Percentiles rank a stretch among this genome's conserved stretches.
Evolutionary conservation across 2,113 vertebrate genomes (phyloP).

Genomic region (Albula glossodonta): DNA sequence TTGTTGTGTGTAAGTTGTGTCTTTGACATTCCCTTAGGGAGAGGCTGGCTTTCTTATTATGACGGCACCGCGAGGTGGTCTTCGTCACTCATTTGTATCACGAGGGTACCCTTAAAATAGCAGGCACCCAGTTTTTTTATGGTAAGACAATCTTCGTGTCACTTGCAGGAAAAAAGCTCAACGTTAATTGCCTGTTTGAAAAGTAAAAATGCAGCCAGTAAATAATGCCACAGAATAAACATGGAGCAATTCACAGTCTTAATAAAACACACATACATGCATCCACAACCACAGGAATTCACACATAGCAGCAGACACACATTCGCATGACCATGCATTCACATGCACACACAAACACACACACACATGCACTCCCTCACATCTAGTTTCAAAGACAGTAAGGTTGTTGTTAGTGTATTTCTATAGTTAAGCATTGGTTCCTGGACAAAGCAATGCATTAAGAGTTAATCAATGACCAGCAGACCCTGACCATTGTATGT

Average conservation of each 20-base stretch:
- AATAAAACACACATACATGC: not conserved
- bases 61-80: too few species aligned
- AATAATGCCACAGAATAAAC: not conserved
- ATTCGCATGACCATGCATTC: too few species aligned
- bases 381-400: not conserved
- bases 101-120: not conserved
- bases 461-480: not conserved
- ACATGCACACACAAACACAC: not conserved
- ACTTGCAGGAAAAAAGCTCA: not conserved
- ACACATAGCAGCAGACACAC: not conserved
- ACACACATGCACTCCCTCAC: not conserved
- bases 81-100: not conserved
- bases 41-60: not conserved
- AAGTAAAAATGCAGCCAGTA: not conserved
- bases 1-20: not conserved
- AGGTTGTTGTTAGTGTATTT: not conserved
- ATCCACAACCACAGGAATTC: too few species aligned
- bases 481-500: not conserved
- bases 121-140: not conserved
- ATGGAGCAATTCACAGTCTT: not conserved
- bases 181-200: not conserved
- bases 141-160: not conserved
- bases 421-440: not conserved
- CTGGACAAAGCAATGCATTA: not conserved
- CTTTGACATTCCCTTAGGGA: not conserved